These are phyloP conservation scores for Eclectus roratus DNA, from an alignment of 2,113 vertebrate species.

Conservation along the genomic window DNA sequence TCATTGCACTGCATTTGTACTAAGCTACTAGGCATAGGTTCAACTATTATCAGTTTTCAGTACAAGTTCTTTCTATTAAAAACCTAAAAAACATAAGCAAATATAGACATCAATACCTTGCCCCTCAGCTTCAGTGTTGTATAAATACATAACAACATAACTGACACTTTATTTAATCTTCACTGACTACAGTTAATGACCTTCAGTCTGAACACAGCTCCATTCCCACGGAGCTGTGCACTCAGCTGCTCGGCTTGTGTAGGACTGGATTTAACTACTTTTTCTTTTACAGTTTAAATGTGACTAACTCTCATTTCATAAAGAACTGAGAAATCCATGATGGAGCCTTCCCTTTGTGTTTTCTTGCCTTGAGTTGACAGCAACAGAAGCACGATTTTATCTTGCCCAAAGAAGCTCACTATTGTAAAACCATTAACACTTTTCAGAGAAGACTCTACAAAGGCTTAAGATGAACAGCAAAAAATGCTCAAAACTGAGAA, in stretches of 20 bases:
- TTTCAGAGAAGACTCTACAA: neutral
- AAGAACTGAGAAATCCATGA: neutral
- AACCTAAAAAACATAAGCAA: neutral
- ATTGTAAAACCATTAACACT: neutral
- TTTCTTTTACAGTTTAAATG: neutral
- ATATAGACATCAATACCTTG: neutral
- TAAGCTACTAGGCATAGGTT: neutral
- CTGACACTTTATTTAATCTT: neutral
- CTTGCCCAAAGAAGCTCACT: neutral
- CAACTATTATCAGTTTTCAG: neutral
- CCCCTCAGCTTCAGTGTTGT: neutral
- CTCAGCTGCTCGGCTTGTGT: neutral
- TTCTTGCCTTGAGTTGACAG: neutral
- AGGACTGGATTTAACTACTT: neutral
- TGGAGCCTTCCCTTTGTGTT: neutral
- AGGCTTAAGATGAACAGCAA: neutral
- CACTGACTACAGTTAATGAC: neutral
- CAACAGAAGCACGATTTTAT: neutral
- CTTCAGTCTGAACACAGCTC: neutral
- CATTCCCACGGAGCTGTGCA: fast-evolving
- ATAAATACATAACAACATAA: neutral
- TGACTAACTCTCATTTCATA: neutral
- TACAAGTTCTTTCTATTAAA: neutral
- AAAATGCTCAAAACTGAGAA: neutral
- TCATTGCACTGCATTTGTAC: neutral